A percentile compares a stretch with the other conserved stretches of the same genome.
These are phyloP conservation scores for Archaeoteleia sp. DNA, from an alignment of 2,888 invertebrate species.

Conservation along the genomic window DNA sequence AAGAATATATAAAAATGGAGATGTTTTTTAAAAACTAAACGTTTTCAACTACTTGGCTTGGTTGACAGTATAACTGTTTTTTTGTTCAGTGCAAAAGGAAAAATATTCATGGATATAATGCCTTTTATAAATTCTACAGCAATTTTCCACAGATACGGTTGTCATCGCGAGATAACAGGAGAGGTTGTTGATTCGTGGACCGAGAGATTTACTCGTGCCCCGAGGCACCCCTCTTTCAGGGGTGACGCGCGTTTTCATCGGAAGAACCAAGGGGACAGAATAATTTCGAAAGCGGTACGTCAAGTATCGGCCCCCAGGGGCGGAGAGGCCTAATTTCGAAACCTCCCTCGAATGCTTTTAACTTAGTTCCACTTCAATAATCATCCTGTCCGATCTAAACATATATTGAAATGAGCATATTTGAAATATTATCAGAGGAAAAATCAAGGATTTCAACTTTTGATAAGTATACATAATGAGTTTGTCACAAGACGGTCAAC, in stretches of 20 bases:
- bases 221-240: slow-evolving; percentile 35
- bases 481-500: no score
- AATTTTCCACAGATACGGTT: slow-evolving; percentile 45
- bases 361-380: slow-evolving; percentile 30
- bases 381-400: no score
- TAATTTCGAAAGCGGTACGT: slow-evolving; percentile 41
- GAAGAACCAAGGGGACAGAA: slow-evolving; percentile 35
- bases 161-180: slow-evolving; percentile 33
- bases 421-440: no score
- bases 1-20: no score
- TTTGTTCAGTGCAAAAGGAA: slow-evolving; percentile 22
- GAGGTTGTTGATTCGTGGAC: slow-evolving; percentile 42
- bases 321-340: slow-evolving; percentile 34
- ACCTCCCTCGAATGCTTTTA: slow-evolving; percentile 38
- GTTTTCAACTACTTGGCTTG: no score
- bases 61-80: no score
- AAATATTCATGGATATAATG: slow-evolving; percentile 26
- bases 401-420: no score
- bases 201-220: slow-evolving; percentile 40
- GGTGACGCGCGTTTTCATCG: slow-evolving; percentile 38
- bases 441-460: no score
- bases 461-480: no score
- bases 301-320: slow-evolving; percentile 43
- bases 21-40: no score
- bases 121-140: slow-evolving; percentile 22